These are phyloP conservation scores for Todus mexicanus DNA, from an alignment of 2,797 vertebrate genomes.

Conservation along the genomic window DNA sequence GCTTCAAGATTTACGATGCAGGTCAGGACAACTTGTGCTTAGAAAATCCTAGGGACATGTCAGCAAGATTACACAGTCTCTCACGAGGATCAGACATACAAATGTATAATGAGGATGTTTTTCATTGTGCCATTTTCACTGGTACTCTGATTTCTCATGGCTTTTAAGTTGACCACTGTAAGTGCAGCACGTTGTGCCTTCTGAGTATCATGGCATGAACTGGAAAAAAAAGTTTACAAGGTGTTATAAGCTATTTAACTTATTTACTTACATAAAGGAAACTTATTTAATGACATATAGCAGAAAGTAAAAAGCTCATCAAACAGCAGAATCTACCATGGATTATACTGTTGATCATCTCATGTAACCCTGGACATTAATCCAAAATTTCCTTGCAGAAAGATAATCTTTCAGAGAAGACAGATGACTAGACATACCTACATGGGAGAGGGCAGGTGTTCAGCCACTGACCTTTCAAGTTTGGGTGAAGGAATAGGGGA, in stretches of 20 bases:
- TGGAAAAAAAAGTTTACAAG: not conserved
- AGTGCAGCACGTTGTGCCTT: rapidly evolving
- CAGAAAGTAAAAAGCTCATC: not conserved
- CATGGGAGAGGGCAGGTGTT: not conserved
- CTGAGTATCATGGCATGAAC: not conserved
- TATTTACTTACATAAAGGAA: not conserved
- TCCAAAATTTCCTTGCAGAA: not conserved
- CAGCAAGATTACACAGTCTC: not conserved
- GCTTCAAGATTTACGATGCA: not conserved
- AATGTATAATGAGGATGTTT: not conserved
- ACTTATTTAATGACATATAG: not conserved
- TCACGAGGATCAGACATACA: not conserved
- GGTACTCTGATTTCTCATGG: not conserved
- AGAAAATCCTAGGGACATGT: not conserved
- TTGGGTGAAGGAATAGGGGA: not conserved
- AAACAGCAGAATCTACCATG: not conserved
- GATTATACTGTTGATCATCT: not conserved
- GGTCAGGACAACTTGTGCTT: slow-evolving; percentile 16
- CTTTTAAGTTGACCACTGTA: not conserved
- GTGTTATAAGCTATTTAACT: not conserved
- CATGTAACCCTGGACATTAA: not conserved
- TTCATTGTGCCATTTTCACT: not conserved
- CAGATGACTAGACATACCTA: rapidly evolving
- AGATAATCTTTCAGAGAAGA: not conserved
- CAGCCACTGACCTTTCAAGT: rapidly evolving